Evolutionary conservation across 2,797 vertebrate genomes (phyloP), one percentile per base, ranked within the genome.

Genomic region (Garrulus glandarius): DNA sequence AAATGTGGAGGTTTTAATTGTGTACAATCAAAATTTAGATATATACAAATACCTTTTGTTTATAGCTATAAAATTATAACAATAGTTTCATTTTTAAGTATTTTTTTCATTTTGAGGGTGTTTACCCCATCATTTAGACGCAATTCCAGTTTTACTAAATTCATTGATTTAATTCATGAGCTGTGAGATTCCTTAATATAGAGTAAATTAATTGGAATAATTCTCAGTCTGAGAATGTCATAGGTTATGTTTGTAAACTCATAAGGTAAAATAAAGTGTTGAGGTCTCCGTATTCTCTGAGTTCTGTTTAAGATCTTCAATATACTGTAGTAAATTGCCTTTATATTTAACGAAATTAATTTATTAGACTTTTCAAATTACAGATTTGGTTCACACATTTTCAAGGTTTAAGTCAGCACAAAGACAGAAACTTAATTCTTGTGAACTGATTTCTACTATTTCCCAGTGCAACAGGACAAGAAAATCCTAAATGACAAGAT

Each of bases 1-100:
- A 41, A 47, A 39, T 7, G 3, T 26, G 27, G 5, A 2, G 0
- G 5, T 37, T 83, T 71, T 37, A 41, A 55, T 34, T 57, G 4
- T 10, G 3, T 43, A 30, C 1, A 37, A 4, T 46, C 11, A 68
- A 52, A 64, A 52, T 60, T 71, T 60, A 27, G 18, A 70, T 78
- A 56, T 26, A 47, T 26, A 3, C 5, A 74, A 80, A 55, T 27
- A 24, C 0, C 0, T 43, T 69, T 20, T 3, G 3, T 65, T 88
- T 74, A 12, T 44, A 49, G 6, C 3, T 32, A 5, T 12, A 20
- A 57, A 78, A 79, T 15, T 11, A 34, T 32, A 65, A 37, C 5
- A 60, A 11, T 55, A 30, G 10, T 24, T 86, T 52, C 32, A 10
- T 47, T 85, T 72, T 61, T 19, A 29, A 36, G 4, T 21, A 32